Conservation (phyloP, 2,888 invertebrate genomes). For the Aphidius colemani region DNA sequence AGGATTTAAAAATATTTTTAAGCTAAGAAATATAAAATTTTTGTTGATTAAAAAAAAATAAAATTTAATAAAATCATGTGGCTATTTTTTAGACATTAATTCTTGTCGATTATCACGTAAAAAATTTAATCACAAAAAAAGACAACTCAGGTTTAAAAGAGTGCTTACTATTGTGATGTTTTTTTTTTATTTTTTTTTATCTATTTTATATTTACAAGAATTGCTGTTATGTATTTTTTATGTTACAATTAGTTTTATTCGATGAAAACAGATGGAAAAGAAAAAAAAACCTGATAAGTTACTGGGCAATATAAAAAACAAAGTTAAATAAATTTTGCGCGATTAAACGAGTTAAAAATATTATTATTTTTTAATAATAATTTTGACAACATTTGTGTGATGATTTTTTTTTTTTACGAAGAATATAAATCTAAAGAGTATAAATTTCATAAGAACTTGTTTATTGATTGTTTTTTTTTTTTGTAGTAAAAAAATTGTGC, state of each 20-base stretch:
- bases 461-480: conserved; percentile 13
- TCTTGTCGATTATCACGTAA: conserved; percentile 17
- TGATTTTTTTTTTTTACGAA: conserved; percentile 19
- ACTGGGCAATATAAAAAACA: background rate
- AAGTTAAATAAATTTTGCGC: conserved; percentile 13
- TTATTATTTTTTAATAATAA: conserved; percentile 1
- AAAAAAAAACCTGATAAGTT: background rate
- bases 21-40: too few relatives aligned
- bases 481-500: conserved; percentile 46
- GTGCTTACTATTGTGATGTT: background rate
- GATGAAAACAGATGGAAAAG: background rate
- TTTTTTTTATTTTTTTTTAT: too few relatives aligned
- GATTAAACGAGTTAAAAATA: background rate
- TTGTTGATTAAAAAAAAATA: conserved; percentile 15
- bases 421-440: conserved; percentile 38
- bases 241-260: background rate
- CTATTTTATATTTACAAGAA: too few relatives aligned
- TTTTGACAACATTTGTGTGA: background rate
- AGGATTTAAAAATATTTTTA: conserved; percentile 8
- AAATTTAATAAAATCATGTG: conserved; percentile 25
- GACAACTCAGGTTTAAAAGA: background rate
- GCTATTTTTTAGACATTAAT: conserved; percentile 34
- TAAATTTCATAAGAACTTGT: conserved; percentile 40
- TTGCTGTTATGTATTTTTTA: conserved; percentile 20
- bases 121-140: conserved; percentile 17